A percentile compares a stretch with the other conserved stretches of the same genome.
Evolutionary conservation across 2,113 vertebrate species (phyloP).

Genomic region (Coracopsis vasa): DNA sequence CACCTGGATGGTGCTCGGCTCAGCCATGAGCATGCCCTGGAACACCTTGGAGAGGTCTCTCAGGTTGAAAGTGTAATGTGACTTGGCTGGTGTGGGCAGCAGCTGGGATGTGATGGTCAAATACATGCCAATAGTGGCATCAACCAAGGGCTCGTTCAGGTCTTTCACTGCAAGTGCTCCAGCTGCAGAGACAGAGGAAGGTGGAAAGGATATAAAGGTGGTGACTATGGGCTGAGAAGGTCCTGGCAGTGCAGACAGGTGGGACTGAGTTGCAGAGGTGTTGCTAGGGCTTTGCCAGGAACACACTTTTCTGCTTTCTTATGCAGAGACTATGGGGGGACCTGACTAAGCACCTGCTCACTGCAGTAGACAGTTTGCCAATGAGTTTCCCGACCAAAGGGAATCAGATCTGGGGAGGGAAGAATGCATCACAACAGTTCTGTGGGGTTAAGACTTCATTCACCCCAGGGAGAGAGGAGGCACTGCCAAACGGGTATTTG

Average conservation of each 20-base stretch:
- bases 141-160: conserved; percentile 78
- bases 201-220: background rate
- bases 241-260: background rate
- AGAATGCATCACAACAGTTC: background rate
- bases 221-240: background rate
- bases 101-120: conserved; percentile 85
- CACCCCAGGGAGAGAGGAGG: background rate
- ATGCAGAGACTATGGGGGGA: background rate
- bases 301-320: background rate
- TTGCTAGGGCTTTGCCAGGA: background rate
- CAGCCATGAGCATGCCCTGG: conserved; percentile 91
- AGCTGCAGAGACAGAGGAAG: conserved; percentile 51
- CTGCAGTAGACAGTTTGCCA: background rate
- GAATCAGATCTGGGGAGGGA: background rate
- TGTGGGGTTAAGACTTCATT: background rate
- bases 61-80: conserved; percentile 93
- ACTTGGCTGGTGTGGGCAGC: conserved; percentile 91
- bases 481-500: background rate
- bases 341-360: background rate
- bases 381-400: background rate
- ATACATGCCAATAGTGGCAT: conserved; percentile 83
- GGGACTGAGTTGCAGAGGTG: background rate
- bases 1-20: conserved; percentile 79
- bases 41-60: conserved; percentile 94
- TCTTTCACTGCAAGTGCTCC: conserved; percentile 72